phyloP scores from a whole-genome alignment of 2,797 vertebrate genomes.

The Urophycis tenuis region DNA sequence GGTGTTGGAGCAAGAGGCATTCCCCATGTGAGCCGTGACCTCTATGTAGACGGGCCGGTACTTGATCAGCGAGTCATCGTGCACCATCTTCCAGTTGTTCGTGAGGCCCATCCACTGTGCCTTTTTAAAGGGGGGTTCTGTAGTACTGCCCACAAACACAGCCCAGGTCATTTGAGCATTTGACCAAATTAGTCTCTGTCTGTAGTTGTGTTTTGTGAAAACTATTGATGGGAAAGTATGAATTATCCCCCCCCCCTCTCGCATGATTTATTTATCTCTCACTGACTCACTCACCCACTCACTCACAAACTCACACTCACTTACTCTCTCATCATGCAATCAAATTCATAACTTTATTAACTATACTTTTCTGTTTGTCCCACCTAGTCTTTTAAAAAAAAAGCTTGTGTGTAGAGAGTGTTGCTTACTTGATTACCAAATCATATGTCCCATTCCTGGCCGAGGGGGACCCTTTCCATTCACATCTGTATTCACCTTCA shows the following conservation, averaged over 20 bases:
- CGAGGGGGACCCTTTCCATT: neutral
- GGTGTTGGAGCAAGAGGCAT: neutral
- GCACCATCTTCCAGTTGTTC: neutral
- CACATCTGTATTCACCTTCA: neutral
- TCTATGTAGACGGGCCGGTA: neutral
- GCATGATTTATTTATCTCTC: neutral
- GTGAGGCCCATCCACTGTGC: fast-evolving
- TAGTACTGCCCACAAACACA: neutral
- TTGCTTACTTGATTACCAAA: neutral
- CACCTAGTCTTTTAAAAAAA: neutral
- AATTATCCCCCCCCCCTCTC: neutral
- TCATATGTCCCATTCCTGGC: neutral
- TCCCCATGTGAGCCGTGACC: neutral
- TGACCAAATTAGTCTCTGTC: too few relatives aligned
- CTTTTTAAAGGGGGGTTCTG: neutral
- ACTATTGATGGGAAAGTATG: neutral
- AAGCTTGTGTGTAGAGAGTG: neutral
- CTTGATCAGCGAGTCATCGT: neutral
- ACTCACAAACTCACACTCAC: neutral
- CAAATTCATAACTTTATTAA: too few relatives aligned
- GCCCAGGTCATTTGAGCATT: neutral
- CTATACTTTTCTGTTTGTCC: neutral
- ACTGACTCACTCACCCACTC: too few relatives aligned
- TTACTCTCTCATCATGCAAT: neutral
- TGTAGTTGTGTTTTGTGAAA: too few relatives aligned